Evolutionary conservation across 2,113 vertebrate species (phyloP).

Genomic region (Hipposideros armiger): DNA sequence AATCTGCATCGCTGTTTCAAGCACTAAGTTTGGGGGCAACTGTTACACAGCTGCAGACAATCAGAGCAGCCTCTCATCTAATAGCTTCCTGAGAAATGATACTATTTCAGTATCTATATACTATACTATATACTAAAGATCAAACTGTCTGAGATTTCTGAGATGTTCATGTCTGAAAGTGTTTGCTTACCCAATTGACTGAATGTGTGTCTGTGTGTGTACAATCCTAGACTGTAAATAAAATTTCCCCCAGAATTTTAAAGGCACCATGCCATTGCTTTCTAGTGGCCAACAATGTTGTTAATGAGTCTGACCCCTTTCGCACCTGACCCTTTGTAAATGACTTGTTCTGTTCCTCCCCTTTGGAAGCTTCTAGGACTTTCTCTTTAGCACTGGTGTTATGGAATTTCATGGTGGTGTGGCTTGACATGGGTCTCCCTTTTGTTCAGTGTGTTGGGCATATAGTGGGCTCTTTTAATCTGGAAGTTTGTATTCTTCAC

Average conservation of each 20-base stretch:
- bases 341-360: neutral
- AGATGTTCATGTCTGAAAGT: conserved; percentile 12
- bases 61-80: neutral
- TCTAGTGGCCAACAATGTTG: neutral
- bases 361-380: neutral
- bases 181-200: neutral
- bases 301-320: neutral
- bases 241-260: neutral
- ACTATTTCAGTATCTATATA: too few species aligned
- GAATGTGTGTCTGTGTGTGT: neutral
- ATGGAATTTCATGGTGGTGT: neutral
- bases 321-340: neutral
- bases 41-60: neutral
- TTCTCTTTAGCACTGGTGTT: neutral
- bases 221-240: neutral
- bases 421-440: neutral
- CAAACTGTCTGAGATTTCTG: neutral
- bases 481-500: neutral
- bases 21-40: neutral
- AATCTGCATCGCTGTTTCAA: neutral
- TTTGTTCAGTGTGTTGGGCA: neutral
- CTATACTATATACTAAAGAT: neutral
- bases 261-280: neutral
- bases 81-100: neutral
- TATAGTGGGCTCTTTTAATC: neutral